Base-by-base conservation (phyloP, 1,140 invertebrate species). In the Archivesica marissinica region DNA sequence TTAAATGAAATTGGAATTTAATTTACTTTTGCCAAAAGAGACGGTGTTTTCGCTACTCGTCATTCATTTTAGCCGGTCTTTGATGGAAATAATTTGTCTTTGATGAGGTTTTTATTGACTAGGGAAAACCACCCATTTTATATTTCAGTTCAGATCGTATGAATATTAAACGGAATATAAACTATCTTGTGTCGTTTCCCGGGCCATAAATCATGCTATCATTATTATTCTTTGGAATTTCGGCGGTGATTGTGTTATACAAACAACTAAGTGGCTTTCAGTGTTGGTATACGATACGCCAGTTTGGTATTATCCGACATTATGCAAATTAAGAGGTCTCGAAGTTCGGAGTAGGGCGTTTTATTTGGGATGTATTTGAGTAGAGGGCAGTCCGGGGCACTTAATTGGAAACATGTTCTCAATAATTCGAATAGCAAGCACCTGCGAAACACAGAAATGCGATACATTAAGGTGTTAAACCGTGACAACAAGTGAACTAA, bases 1-100 rank as follows among this genome's bases (percentile, higher is more conserved):
- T 74, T 44, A 59, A 83, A 83, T 75, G 68, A 75, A 83, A 83
- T 83, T 83, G 50, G 80, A 83, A 83, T 83, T 83, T 83, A 83
- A 83, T 83, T 83, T 83, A 72, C 44, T 83, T 75, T 72, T 52
- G 39, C 68, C 47, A 25, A 38, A 15, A 59, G 38, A 61, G 20
- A 64, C 80, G 61, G 61, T 61, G 52, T 74, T 74, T 17, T 35
- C 25, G 3, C 52, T 23, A 1, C 54, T 54, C 68, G 33, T 75
- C 80, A 75, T 83, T 72, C 59, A 83, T 83, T 74, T 83, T 33
- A 2, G 13, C 38, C 50, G 54, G 33, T 25, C 47, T 75, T 72
- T 72, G 41, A 83, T 75, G 52, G 80, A 25, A 47, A 74, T 83
- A 83, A 83, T 83, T 83, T 83, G 80, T 83, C 80, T 83, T 83